phyloP scores from a whole-genome alignment of 1,140 invertebrate genomes.

The Sycobia sp. region DNA sequence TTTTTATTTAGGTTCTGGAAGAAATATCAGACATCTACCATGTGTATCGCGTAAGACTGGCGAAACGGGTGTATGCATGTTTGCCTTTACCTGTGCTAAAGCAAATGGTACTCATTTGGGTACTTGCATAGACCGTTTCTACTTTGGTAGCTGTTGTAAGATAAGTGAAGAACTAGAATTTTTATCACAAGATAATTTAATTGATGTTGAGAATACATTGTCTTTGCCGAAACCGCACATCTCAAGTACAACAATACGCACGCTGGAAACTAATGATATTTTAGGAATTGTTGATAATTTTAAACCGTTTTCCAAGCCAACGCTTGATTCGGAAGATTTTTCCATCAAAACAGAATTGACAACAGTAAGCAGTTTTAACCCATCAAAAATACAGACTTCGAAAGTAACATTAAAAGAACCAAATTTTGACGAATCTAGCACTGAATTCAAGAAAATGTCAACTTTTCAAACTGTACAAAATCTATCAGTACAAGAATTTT shows the following conservation, averaged over 20 bases:
- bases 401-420: slow-evolving; percentile 41
- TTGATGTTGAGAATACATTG: slow-evolving; percentile 52
- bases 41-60: slow-evolving; percentile 80
- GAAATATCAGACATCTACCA: slow-evolving; percentile 85
- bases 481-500: slow-evolving; percentile 35
- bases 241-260: slow-evolving; percentile 33
- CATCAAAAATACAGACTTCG: too few species aligned
- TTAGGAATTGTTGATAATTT: slow-evolving; percentile 53
- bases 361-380: too few species aligned
- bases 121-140: slow-evolving; percentile 90
- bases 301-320: slow-evolving; percentile 44
- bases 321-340: too few species aligned
- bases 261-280: slow-evolving; percentile 57
- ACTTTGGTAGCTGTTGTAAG: slow-evolving; percentile 89
- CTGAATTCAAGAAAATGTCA: slow-evolving; percentile 48
- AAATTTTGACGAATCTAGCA: slow-evolving; percentile 42
- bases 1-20: slow-evolving; percentile 75
- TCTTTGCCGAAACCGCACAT: slow-evolving; percentile 43
- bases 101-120: slow-evolving; percentile 88
- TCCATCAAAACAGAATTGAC: too few species aligned
- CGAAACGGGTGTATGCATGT: slow-evolving; percentile 89
- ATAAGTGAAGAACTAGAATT: slow-evolving; percentile 60
- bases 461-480: slow-evolving; percentile 56
- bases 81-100: slow-evolving; percentile 90
- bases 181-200: slow-evolving; percentile 59